Percentiles rank a stretch among this genome's conserved stretches.
These are phyloP conservation scores for Drosophila miranda DNA, from an alignment of 1,140 invertebrate genomes.

Conservation along the genomic window DNA sequence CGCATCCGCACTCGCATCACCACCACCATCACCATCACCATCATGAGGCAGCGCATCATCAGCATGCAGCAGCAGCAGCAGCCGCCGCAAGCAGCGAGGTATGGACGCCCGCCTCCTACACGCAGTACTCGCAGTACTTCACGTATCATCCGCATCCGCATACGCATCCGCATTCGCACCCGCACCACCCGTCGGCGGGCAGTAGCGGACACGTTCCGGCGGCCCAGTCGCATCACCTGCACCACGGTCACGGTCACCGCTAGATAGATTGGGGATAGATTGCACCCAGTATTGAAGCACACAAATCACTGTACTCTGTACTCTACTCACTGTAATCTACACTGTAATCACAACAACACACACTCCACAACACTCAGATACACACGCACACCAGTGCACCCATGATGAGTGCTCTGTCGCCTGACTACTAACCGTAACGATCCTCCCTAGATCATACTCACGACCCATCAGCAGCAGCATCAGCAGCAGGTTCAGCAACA, in stretches of 20 bases:
- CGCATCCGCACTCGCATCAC: constrained; percentile 55
- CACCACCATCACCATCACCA: constrained; percentile 48
- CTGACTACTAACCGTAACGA: constrained; percentile 67
- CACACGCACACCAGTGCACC: constrained; percentile 27
- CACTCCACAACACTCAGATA: constrained; percentile 12
- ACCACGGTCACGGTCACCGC: constrained; percentile 73
- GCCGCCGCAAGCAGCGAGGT: constrained; percentile 72
- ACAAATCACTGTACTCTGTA: constrained; percentile 18
- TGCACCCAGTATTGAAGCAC: constrained; percentile 54
- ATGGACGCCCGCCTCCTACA: constrained; percentile 83
- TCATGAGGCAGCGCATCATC: constrained; percentile 42
- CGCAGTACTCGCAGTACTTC: constrained; percentile 82
- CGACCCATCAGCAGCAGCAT: constrained; percentile 64
- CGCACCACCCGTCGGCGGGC: constrained; percentile 62
- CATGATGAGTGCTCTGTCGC: constrained; percentile 34
- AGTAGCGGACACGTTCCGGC: constrained; percentile 38
- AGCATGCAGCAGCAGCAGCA: constrained; percentile 18
- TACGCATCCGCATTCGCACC: constrained; percentile 60
- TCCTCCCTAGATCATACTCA: constrained; percentile 72
- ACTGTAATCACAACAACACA: constrained; percentile 42
- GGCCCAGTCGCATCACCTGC: constrained; percentile 62
- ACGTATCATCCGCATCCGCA: constrained; percentile 81
- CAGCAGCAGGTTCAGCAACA: constrained; percentile 52
- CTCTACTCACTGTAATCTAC: constrained; percentile 9
- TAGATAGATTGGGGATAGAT: constrained; percentile 55